A percentile compares a stretch with the other conserved stretches of the same genome.
These are phyloP conservation scores for Rutilus rutilus DNA, from an alignment of 2,113 vertebrate genomes.

Conservation along the genomic window DNA sequence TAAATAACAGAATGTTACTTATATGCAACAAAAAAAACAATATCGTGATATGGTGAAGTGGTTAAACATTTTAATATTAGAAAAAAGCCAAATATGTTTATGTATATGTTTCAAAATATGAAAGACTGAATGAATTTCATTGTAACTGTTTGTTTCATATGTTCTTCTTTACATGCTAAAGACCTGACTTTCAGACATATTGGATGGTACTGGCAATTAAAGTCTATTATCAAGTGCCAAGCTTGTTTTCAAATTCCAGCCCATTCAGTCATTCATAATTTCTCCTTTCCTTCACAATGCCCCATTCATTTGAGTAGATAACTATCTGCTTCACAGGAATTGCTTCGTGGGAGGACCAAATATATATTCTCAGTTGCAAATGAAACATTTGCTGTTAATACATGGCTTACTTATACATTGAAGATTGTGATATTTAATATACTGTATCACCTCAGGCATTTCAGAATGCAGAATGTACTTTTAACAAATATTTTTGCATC, in stretches of 20 bases:
- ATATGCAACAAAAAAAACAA: no score
- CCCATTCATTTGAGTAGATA: constrained; percentile 63
- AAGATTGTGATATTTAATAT: background rate
- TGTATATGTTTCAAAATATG: no score
- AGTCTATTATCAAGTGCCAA: constrained; percentile 31
- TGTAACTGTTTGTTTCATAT: background rate
- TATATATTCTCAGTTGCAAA: background rate
- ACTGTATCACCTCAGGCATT: background rate
- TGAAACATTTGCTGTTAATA: background rate
- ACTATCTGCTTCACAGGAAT: constrained; percentile 38
- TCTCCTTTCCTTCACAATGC: constrained; percentile 61
- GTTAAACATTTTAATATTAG: background rate
- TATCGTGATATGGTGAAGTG: no score
- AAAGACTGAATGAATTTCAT: background rate
- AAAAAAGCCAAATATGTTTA: background rate
- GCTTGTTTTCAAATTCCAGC: constrained; percentile 67
- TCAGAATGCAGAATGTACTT: background rate
- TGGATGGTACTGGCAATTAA: background rate
- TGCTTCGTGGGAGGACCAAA: constrained; percentile 38
- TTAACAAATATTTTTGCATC: background rate
- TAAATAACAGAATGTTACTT: no score
- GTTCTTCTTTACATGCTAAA: background rate
- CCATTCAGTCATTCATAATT: constrained; percentile 70
- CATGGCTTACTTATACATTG: background rate
- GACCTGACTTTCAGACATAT: background rate